Evolutionary conservation across 2,113 vertebrate genomes (phyloP), one percentile per base, ranked within the genome.

Genomic region (Pseudois nayaur): DNA sequence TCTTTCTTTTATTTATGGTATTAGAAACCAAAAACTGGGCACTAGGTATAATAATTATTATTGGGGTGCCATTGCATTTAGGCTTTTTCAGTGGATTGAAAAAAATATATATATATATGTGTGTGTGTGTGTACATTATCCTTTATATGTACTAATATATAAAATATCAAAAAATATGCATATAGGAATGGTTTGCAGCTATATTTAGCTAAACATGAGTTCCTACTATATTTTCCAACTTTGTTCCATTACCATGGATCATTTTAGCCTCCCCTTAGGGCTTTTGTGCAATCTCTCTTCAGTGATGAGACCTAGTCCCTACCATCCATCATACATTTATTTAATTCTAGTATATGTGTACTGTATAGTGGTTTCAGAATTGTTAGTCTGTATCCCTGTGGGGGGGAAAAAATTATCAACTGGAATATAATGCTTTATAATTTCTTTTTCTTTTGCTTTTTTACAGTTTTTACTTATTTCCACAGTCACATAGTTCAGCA

Each of bases 91-190:
- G 79, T 23, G 31, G 19, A 54, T 54, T 82, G 19, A 82, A 23
- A 33, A 31, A 25, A 67, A 45, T 2, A 5, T 17, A 3, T 33
- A 8, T 16, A 16, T 16, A 7, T 6, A 5, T 14, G 1, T 6
- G 1, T 5, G 0, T 19, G 21, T 82, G 12, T 83, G 19, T 83
- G 6, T 15, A 54, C 33, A 54, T 54, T 54, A 54, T 25, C 33
- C 33, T n/a, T 14, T 83, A 36, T 25, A 36, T 15, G 33, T 83
- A 54, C 3, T 13, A n/a, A 36, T 54, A 36, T 54, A 48, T 81
- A 81, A 19, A 36, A 36, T 36, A 25, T 25, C 45, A 7, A 50
- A 33, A 83, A 25, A n/a, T 54, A 83, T 36, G n/a, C 54, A 19
- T 52, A 52, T n/a, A 82, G 19, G 50, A 54, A 36, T 33, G 3